Conservation (phyloP, 2,888 invertebrate species). For the Drosophila prostipennis region DNA sequence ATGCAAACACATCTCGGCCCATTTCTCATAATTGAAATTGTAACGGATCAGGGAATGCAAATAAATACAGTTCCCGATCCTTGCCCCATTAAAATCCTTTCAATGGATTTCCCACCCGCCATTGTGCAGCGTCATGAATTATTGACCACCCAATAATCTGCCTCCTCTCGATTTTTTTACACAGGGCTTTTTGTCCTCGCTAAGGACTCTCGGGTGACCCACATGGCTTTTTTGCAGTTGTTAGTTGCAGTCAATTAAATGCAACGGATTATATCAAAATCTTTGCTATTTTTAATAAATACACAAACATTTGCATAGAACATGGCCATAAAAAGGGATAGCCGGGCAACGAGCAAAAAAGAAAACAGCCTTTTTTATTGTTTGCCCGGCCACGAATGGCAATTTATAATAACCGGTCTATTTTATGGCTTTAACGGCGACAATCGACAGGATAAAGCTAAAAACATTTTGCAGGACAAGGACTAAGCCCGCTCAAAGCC, state of each 20-base stretch:
- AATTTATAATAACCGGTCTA: constrained; percentile 66
- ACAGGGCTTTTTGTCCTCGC: constrained; percentile 9
- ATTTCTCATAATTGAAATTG: constrained; percentile 66
- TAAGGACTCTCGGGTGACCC: constrained; percentile 44
- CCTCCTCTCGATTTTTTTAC: constrained; percentile 9
- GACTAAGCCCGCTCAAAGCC: constrained; percentile 62
- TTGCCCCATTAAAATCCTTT: constrained; percentile 25
- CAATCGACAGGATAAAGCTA: constrained; percentile 73
- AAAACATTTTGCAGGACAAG: constrained; percentile 68
- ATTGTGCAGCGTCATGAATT: constrained; percentile 40
- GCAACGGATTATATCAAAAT: constrained; percentile 67
- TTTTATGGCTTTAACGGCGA: constrained; percentile 69
- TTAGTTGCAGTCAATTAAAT: constrained; percentile 74
- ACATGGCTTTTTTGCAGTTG: constrained; percentile 49
- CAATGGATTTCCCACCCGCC: constrained; percentile 49
- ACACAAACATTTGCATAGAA: constrained; percentile 65
- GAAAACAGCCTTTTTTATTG: constrained; percentile 20
- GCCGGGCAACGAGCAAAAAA: constrained; percentile 31
- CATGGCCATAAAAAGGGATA: constrained; percentile 26
- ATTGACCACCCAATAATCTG: constrained; percentile 21
- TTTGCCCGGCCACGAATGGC: constrained; percentile 45
- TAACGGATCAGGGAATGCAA: constrained; percentile 55
- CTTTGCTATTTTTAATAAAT: constrained; percentile 70
- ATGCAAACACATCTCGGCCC: constrained; percentile 61
- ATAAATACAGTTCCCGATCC: constrained; percentile 50